Evolutionary conservation across 2,797 vertebrate species (phyloP).

Genomic region (Balearica regulorum): DNA sequence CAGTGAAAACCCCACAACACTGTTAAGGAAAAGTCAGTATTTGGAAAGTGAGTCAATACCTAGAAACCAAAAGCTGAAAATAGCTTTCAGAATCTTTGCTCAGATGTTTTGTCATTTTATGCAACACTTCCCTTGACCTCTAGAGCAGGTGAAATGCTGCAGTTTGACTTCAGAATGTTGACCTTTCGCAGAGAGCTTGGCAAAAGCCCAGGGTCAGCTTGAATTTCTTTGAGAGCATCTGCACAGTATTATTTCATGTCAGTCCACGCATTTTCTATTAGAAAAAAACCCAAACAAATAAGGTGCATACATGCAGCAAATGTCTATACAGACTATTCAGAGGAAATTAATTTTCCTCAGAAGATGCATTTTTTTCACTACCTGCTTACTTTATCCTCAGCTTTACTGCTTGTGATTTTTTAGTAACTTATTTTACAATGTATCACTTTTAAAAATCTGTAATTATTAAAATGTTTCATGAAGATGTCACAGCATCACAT

Average conservation of each 20-base stretch:
- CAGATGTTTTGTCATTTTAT: background rate
- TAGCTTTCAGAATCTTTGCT: background rate
- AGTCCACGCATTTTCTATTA: background rate
- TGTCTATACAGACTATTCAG: background rate
- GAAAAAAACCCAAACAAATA: background rate
- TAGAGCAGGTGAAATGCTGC: background rate
- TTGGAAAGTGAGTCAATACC: background rate
- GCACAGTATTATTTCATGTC: conserved; percentile 10
- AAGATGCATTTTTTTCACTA: background rate
- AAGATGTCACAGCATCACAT: background rate
- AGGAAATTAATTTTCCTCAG: background rate
- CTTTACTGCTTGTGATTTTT: background rate
- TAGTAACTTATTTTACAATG: background rate
- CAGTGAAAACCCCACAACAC: fast-evolving
- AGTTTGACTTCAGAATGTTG: conserved; percentile 20
- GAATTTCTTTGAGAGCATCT: conserved; percentile 38
- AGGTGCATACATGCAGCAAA: background rate
- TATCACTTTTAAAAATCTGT: background rate
- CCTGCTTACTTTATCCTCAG: background rate
- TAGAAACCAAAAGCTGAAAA: background rate
- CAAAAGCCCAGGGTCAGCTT: conserved; percentile 18
- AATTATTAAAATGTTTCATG: background rate
- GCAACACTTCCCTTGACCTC: conserved; percentile 41
- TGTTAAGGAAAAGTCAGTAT: background rate
- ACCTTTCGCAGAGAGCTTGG: conserved; percentile 53